Evolutionary conservation across 2,113 vertebrate genomes (phyloP).

Genomic region (Regulus satrapa): DNA sequence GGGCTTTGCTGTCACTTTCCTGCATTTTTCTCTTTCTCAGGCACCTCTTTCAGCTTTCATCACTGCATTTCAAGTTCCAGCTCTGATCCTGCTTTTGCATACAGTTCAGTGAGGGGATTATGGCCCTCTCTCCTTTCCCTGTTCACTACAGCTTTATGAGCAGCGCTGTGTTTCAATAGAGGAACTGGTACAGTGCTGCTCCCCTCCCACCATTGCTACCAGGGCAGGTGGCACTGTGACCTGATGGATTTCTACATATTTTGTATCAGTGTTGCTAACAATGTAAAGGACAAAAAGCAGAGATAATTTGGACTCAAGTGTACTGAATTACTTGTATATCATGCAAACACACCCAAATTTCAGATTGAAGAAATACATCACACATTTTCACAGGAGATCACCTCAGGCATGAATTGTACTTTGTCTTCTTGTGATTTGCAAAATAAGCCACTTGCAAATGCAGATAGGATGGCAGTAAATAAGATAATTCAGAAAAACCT

Average conservation of each 20-base stretch:
- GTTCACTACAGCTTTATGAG: not conserved
- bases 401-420: not conserved
- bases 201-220: not conserved
- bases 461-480: not conserved
- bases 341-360: not conserved
- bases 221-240: not conserved
- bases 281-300: not conserved
- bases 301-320: not conserved
- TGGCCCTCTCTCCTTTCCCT: not conserved
- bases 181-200: not conserved
- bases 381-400: not conserved
- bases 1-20: not conserved
- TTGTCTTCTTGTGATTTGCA: not conserved
- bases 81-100: not conserved
- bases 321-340: not conserved
- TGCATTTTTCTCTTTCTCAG: not conserved
- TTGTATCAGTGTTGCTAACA: not conserved
- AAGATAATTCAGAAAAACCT: conserved; percentile 35
- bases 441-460: not conserved
- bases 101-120: not conserved
- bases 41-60: not conserved
- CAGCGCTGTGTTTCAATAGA: not conserved
- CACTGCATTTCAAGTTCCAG: not conserved
- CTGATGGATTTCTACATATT: not conserved
- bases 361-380: not conserved